Base-by-base conservation (phyloP, 2,113 vertebrate genomes). In the Emydocephalus ijimae region DNA sequence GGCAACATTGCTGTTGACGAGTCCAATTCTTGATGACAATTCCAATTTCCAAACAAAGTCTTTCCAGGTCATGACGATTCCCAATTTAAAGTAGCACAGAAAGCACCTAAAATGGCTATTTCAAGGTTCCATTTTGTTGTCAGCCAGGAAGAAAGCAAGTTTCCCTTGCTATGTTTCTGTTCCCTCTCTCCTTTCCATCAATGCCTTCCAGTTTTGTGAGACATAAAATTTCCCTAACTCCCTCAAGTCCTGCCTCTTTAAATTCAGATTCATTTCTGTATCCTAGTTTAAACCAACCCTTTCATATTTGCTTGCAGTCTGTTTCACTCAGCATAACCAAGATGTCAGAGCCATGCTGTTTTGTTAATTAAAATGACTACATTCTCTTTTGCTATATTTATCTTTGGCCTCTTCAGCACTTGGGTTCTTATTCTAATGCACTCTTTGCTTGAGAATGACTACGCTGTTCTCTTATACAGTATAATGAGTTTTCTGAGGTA, bases 381-480 rank as follows among this genome's bases (percentile, higher is more conserved):
- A 85, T n/a, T 90, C 1, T 91, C 89, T n/a, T 90, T 21, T 11
- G 69, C 0, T 23, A 0, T 10, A n/a, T 91, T 95, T 94, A 4
- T 90, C 81, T 93, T 93, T 43, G 91, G 0, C 43, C 24, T 92
- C 43, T 93, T 34, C 26, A 0, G 14, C 48, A 93, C 29, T 87
- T 29, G 45, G 9, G 69, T 95, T 90, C 93, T 88, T 14, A 88
- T 7, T 74, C 3, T 61, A 89, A 94, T 86, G 43, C 56, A 95
- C 50, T 61, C 50, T 61, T 94, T 94, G 4, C 52, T 95, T 92
- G 34, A 94, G 43, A 34, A 91, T 91, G 34, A 92, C 15, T 94
- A 3, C 57, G 45, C 39, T 9, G 69, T 94, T 50, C 74, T 96
- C 89, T 91, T 50, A 92, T 85, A 89, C 55, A 50, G 89, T 91